Evolutionary conservation across 1,140 invertebrate genomes (phyloP).

Genomic region (Sinonovacula constricta): DNA sequence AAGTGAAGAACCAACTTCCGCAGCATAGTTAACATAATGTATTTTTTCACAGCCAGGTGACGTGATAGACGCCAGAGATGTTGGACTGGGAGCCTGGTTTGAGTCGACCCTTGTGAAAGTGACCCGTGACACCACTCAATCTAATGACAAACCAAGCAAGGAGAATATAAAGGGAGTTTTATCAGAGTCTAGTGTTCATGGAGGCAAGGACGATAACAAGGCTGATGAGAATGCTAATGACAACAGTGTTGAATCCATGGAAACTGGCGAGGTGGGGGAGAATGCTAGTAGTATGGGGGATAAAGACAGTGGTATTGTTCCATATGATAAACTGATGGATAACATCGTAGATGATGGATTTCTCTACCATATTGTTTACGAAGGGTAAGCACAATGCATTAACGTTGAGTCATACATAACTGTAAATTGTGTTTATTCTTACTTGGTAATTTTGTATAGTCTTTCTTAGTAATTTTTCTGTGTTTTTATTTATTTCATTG

Average conservation of each 20-base stretch:
- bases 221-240: conserved; percentile 40
- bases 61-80: conserved; percentile 84
- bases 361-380: conserved; percentile 76
- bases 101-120: conserved; percentile 79
- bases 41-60: conserved; percentile 82
- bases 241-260: conserved; percentile 28
- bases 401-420: too few species aligned
- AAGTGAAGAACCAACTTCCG: neutral
- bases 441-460: too few species aligned
- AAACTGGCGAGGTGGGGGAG: conserved; percentile 9
- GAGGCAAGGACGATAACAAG: conserved; percentile 51
- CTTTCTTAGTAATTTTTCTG: too few species aligned
- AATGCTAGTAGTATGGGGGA: neutral
- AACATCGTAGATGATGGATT: conserved; percentile 74
- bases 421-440: too few species aligned
- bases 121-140: conserved; percentile 38
- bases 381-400: too few species aligned
- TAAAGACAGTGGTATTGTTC: neutral
- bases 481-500: too few species aligned
- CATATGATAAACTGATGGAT: conserved; percentile 48
- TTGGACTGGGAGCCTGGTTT: conserved; percentile 79
- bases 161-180: conserved; percentile 26
- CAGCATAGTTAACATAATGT: neutral
- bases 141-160: conserved; percentile 33
- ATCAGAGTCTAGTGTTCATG: conserved; percentile 40